phyloP scores from a whole-genome alignment of 2,113 vertebrate species.

The Cyprinodon brontotheroides region DNA sequence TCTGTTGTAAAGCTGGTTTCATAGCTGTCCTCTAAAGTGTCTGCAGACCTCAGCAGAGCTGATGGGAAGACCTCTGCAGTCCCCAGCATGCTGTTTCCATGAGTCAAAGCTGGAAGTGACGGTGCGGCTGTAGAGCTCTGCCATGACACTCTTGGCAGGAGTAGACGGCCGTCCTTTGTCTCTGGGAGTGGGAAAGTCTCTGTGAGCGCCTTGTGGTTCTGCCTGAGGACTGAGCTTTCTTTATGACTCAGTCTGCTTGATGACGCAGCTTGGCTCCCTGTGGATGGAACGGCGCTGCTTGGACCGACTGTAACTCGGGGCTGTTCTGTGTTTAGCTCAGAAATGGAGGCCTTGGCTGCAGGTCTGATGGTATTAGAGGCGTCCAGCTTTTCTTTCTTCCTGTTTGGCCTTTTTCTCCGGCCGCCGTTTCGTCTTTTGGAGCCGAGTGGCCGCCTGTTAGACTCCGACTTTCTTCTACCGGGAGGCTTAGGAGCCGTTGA shows the following conservation, averaged over 20 bases:
- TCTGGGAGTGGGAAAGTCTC: conserved; percentile 25
- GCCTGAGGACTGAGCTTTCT: conserved; percentile 49
- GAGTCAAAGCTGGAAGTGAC: conserved; percentile 21
- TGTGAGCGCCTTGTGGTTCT: conserved; percentile 10
- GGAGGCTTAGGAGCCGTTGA: conserved; percentile 20
- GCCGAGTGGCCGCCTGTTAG: background rate
- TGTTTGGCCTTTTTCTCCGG: conserved; percentile 78
- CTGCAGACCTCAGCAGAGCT: conserved; percentile 33
- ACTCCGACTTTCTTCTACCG: background rate
- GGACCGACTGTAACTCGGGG: conserved; percentile 29
- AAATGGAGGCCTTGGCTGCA: conserved; percentile 16
- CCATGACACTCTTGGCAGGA: conserved; percentile 18
- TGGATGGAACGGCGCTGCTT: conserved; percentile 57
- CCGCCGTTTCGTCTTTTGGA: conserved; percentile 75
- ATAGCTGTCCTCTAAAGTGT: conserved; percentile 21
- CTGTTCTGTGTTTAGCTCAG: conserved; percentile 52
- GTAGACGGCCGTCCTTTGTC: conserved; percentile 10
- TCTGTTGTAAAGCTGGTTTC: conserved; percentile 13
- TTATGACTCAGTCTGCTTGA: conserved; percentile 57
- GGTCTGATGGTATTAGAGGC: conserved; percentile 33
- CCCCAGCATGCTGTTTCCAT: conserved; percentile 7
- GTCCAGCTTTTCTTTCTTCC: conserved; percentile 62
- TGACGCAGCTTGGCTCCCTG: conserved; percentile 56
- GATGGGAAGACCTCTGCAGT: conserved; percentile 7
- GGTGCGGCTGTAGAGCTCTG: conserved; percentile 32